Evolutionary conservation across 2,888 invertebrate species (phyloP), one percentile per base, ranked within the genome.

Genomic region (Diabrotica balteata): DNA sequence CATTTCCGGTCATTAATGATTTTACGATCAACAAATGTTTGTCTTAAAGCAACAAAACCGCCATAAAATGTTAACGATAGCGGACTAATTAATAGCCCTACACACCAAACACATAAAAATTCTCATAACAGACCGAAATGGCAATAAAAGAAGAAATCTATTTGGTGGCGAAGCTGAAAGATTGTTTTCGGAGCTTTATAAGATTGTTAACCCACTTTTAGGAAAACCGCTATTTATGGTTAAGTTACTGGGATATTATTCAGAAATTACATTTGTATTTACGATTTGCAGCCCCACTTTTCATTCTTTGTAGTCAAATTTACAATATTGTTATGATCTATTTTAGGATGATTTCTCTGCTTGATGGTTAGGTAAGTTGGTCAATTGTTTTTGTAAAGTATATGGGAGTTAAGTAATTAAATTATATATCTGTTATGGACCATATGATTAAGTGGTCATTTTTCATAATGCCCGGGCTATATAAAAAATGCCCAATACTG

Each of bases 71-170:
- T 68, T 68, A 64, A 68, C 61, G 53, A 61, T 60, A 45, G 51
- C 54, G 8, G 50, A 11, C 58, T 69, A 69, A 69, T 69, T 69
- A 69, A 69, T 59, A 55, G 47, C 62, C 54, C 49, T 64, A 58
- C 51, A 63, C 60, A 63, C 59, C 66, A 66, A 69, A 66, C 69
- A 66, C 66, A 66, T 69, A 69, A 69, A 69, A 69, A 60, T 66
- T 57, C 51, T 63, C 63, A 63, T 69, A 66, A 66, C 66, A 57
- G 65, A 50, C 58, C 22, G 59, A 59, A 55, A 63, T 55, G 59
- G 57, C 58, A 43, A 59, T 64, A 64, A 68, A 67, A 63, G 62
- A 17, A 47, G 46, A 47, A 17, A 32, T 55, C 45, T 55, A 54
- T 62, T 62, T 55, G 51, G 62, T 55, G 47, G 62, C 54, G 47